Conservation (phyloP, 2,888 invertebrate species). For the Drosophila mayaguana region DNA sequence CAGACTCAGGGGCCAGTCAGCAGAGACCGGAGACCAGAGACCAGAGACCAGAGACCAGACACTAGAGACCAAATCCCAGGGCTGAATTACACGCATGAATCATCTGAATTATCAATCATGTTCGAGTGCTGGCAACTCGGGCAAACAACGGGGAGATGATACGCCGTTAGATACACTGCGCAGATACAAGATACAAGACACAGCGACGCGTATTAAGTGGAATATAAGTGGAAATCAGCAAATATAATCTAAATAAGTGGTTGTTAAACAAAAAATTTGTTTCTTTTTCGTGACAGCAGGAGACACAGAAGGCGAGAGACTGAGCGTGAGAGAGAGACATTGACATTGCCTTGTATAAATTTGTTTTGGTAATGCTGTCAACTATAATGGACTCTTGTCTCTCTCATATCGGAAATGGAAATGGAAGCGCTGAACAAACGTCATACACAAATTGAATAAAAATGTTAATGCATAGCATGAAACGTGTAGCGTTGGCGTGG, state of each 20-base stretch:
- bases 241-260: slow-evolving; percentile 83
- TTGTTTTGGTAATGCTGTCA: slow-evolving; percentile 69
- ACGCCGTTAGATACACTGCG: slow-evolving; percentile 35
- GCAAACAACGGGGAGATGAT: slow-evolving; percentile 47
- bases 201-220: slow-evolving; percentile 66
- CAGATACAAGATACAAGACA: slow-evolving; percentile 28
- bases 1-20: slow-evolving; percentile 15
- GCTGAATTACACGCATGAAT: slow-evolving; percentile 77
- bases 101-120: slow-evolving; percentile 80
- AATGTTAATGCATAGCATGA: slow-evolving; percentile 68
- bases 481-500: slow-evolving; percentile 24
- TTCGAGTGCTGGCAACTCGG: slow-evolving; percentile 67
- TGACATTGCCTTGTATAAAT: slow-evolving; percentile 65
- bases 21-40: slow-evolving; percentile 6
- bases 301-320: neutral
- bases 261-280: slow-evolving; percentile 78
- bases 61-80: slow-evolving; percentile 26
- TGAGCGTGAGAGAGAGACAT: slow-evolving; percentile 22
- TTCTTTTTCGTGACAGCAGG: slow-evolving; percentile 24
- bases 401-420: slow-evolving; percentile 48
- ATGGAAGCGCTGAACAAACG: slow-evolving; percentile 39
- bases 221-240: slow-evolving; percentile 79
- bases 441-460: slow-evolving; percentile 72
- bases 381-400: slow-evolving; percentile 74
- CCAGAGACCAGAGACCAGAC: slow-evolving; percentile 11